Evolutionary conservation across 2,888 invertebrate genomes (phyloP), one percentile per base, ranked within the genome.

Genomic region (Siphonodentalium dalli): DNA sequence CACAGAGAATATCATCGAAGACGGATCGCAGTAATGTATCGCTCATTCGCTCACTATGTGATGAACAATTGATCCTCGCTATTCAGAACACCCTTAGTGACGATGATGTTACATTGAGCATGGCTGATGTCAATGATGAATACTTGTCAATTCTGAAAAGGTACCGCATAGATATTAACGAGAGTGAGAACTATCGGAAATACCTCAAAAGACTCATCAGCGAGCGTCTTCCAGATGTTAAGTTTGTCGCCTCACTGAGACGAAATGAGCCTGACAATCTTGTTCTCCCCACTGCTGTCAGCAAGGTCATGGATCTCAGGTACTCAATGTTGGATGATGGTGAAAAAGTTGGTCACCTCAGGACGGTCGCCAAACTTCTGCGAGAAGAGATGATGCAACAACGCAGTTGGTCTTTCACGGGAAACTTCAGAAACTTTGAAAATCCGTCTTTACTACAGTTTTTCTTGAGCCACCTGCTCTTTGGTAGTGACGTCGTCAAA

Each of bases 371-470:
- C 31, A 31, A n/a, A n/a, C n/a, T n/a, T n/a, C 11, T 42, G 7
- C 40, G 47, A 23, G 28, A 47, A 9, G 42, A 40, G 8, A 33
- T 27, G 33, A 6, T 49, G 49, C 6, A n/a, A 23, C 5, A 48
- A 4, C 21, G 29, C 13, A 18, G 42, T 20, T 49, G 49, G 42
- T 21, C 40, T 31, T 49, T 29, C 21, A 41, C 13, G 6, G 49
- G 34, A 11, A 42, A 2, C 6, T 42, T 49, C 33, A 31, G 34
- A 21, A 27, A 40, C 40, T 49, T 49, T 29, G 20, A 49, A 6
- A 42, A 42, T 42, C 49, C 33, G 6, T 26, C 31, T 15, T 42
- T 42, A 15, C 49, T 49, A 15, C 49, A 42, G 13, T 49, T 49
- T 20, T 49, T 42, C 31, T 34, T 41, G 8, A 49, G 20, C n/a